Percentiles rank a stretch among this genome's conserved stretches.
Evolutionary conservation across 2,797 vertebrate species (phyloP).

Genomic region (Phoebastria nigripes): DNA sequence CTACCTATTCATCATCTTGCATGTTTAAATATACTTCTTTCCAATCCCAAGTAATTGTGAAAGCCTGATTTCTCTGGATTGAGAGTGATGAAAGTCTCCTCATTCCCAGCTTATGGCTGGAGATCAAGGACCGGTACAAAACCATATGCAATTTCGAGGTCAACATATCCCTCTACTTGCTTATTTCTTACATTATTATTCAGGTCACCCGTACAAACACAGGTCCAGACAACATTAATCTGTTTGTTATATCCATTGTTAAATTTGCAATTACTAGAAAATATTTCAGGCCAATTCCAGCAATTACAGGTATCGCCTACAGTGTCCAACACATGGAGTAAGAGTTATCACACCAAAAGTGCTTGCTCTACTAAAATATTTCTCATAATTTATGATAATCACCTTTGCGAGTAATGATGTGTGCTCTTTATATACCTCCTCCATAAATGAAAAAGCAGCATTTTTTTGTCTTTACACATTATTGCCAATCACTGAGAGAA

Average conservation of each 20-base stretch:
- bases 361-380: not conserved
- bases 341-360: not conserved
- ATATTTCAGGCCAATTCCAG: not conserved
- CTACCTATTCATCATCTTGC: not conserved
- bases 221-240: not conserved
- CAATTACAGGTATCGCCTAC: not conserved
- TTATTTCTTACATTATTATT: not conserved
- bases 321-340: not conserved
- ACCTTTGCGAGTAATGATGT: not conserved
- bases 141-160: rapidly evolving
- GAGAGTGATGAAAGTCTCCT: not conserved
- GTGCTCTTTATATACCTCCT: not conserved
- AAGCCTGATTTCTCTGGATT: not conserved
- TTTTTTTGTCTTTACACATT: not conserved
- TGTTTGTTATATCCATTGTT: not conserved
- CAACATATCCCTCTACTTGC: not conserved
- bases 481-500: not conserved
- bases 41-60: not conserved
- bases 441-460: not conserved
- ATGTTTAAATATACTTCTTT: not conserved
- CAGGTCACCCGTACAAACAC: not conserved
- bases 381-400: not conserved
- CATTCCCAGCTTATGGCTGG: not conserved
- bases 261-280: not conserved
- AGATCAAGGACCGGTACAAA: not conserved